phyloP scores from a whole-genome alignment of 2,888 invertebrate species.

The Clostera curtula region DNA sequence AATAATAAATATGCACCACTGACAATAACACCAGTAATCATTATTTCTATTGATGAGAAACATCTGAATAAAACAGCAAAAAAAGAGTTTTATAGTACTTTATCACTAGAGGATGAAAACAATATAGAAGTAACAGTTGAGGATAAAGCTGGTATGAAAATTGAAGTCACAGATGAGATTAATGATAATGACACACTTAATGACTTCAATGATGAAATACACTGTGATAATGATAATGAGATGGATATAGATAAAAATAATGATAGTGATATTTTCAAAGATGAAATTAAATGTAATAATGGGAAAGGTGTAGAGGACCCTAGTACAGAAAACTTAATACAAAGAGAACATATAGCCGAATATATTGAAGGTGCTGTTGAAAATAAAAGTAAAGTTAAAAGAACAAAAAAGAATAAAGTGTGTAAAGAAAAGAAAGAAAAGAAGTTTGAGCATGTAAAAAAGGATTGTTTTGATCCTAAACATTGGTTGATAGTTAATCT shows the following conservation, averaged over 20 bases:
- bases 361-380: conserved; percentile 11
- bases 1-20: neutral
- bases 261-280: conserved; percentile 15
- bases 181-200: neutral
- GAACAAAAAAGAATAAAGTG: conserved; percentile 15
- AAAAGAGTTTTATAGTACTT: too few species aligned
- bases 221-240: conserved; percentile 23
- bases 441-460: conserved; percentile 24
- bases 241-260: conserved; percentile 22
- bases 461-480: conserved; percentile 32
- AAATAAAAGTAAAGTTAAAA: conserved; percentile 12
- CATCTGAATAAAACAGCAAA: too few species aligned
- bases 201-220: conserved; percentile 2
- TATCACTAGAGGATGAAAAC: too few species aligned
- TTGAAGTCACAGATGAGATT: neutral
- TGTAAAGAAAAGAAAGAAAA: conserved; percentile 16
- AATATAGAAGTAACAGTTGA: neutral
- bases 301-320: conserved; percentile 9
- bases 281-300: conserved; percentile 18
- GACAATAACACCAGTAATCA: too few species aligned
- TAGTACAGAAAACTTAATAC: conserved; percentile 11
- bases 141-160: neutral
- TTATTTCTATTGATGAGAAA: too few species aligned
- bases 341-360: conserved; percentile 13
- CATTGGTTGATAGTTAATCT: conserved; percentile 45